Percentiles rank a stretch among this genome's conserved stretches.
These are phyloP conservation scores for Cremastinae sp. DNA, from an alignment of 2,888 invertebrate genomes.

Conservation along the genomic window DNA sequence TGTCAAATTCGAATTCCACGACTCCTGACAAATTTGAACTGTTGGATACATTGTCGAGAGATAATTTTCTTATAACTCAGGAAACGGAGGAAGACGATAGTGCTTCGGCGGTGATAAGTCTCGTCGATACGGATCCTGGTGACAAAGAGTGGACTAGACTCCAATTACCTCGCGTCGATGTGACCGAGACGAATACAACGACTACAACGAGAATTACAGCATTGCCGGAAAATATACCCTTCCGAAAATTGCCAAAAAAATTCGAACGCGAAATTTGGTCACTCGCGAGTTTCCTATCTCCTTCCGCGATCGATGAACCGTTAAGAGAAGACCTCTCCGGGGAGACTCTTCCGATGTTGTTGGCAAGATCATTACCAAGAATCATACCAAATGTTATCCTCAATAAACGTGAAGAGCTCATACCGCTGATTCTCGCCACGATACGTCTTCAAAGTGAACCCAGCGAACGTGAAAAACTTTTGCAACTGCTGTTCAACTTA, in stretches of 20 bases:
- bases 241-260: conserved; percentile 80
- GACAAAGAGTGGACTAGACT: conserved; percentile 80
- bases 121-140: conserved; percentile 76
- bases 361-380: conserved; percentile 83
- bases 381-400: conserved; percentile 86
- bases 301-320: conserved; percentile 76
- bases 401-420: conserved; percentile 86
- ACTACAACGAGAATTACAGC: too few relatives aligned
- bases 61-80: conserved; percentile 68
- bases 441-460: conserved; percentile 83
- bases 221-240: conserved; percentile 62
- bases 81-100: conserved; percentile 74
- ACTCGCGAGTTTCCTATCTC: conserved; percentile 78
- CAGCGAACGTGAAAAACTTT: conserved; percentile 83
- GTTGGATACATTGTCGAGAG: conserved; percentile 72
- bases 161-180: conserved; percentile 72
- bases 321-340: conserved; percentile 76
- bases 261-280: conserved; percentile 83
- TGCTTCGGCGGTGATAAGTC: conserved; percentile 74
- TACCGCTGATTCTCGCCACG: conserved; percentile 84
- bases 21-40: conserved; percentile 78
- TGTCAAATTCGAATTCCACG: conserved; percentile 75
- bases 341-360: conserved; percentile 81
- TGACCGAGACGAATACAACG: conserved; percentile 68
- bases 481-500: conserved; percentile 86